phyloP scores from a whole-genome alignment of 2,797 vertebrate species.

The Myripristis jacobus region DNA sequence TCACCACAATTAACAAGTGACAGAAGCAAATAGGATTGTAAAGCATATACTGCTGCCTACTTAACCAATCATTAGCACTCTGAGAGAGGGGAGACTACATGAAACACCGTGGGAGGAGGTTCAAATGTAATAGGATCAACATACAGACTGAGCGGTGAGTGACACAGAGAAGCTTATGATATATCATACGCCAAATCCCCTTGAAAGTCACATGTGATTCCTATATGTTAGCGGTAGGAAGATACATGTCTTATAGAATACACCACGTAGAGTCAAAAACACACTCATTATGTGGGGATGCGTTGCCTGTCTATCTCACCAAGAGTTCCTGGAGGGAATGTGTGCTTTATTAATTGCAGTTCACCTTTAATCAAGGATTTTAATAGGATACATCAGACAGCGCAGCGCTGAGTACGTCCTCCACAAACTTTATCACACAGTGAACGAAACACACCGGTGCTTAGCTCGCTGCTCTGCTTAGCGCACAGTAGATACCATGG shows the following conservation, averaged over 20 bases:
- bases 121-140: constrained; percentile 72
- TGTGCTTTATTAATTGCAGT: constrained; percentile 19
- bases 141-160: constrained; percentile 46
- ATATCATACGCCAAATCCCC: constrained; percentile 38
- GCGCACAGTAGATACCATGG: not conserved
- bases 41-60: constrained; percentile 39
- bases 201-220: constrained; percentile 39
- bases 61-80: constrained; percentile 50
- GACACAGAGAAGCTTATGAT: constrained; percentile 59
- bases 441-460: too few species aligned
- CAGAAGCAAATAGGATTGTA: constrained; percentile 74
- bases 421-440: too few species aligned
- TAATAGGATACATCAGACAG: constrained; percentile 47
- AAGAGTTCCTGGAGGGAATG: not conserved
- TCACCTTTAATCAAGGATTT: constrained; percentile 23
- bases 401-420: constrained; percentile 11
- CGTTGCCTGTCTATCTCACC: constrained; percentile 18
- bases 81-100: constrained; percentile 27
- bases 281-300: not conserved
- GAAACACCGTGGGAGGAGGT: constrained; percentile 55
- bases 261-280: too few species aligned
- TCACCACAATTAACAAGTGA: constrained; percentile 72
- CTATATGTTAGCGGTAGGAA: constrained; percentile 20
- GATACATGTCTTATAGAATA: not conserved
- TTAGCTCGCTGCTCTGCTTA: too few species aligned